phyloP scores from a whole-genome alignment of 2,113 vertebrate species.

The Copsychus sechellarum region DNA sequence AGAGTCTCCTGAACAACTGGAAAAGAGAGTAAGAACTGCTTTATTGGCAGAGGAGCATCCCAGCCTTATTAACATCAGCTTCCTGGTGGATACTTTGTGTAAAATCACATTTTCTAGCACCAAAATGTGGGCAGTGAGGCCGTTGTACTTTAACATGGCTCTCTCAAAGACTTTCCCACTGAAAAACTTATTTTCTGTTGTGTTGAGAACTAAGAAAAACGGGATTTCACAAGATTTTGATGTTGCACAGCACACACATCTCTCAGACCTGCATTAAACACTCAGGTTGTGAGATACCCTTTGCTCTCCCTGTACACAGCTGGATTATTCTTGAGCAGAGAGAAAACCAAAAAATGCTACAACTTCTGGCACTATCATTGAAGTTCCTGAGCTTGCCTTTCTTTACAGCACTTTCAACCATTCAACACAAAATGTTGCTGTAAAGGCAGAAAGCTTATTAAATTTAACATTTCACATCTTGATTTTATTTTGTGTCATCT shows the following conservation, averaged over 20 bases:
- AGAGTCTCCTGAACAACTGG: not conserved
- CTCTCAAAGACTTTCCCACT: not conserved
- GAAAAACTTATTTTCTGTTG: not conserved
- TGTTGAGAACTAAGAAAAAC: not conserved
- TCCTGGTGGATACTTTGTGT: not conserved
- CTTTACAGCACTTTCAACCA: not conserved
- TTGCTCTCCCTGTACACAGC: not conserved
- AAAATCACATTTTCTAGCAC: not conserved
- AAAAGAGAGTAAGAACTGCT: not conserved
- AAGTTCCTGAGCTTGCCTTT: not conserved
- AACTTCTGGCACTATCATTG: not conserved
- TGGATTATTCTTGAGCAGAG: not conserved
- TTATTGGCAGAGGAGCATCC: not conserved
- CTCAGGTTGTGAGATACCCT: not conserved
- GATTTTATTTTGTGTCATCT: not conserved
- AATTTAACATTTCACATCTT: not conserved
- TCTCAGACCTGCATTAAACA: not conserved
- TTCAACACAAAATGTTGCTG: not conserved
- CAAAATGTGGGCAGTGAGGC: not conserved
- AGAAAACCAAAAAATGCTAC: not conserved
- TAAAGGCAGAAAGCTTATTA: not conserved
- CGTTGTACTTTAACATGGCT: not conserved
- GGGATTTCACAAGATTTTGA: not conserved
- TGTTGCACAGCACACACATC: not conserved
- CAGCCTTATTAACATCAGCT: not conserved